Evolutionary conservation across 2,888 invertebrate genomes (phyloP).

Genomic region (Halocaridina rubra): DNA sequence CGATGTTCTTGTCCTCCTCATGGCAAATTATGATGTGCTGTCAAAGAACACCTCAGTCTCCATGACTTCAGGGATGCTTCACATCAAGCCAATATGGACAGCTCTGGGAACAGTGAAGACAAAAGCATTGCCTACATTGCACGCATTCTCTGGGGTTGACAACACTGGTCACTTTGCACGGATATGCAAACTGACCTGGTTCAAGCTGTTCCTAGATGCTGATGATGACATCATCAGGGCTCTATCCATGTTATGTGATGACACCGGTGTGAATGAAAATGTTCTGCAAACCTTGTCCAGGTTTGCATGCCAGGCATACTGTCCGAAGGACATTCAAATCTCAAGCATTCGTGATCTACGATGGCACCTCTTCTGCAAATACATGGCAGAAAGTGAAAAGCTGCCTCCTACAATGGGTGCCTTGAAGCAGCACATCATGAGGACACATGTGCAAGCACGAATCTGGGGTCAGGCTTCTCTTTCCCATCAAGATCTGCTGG

Average conservation of each 20-base stretch:
- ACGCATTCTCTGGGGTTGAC: not conserved
- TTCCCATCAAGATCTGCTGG: not conserved
- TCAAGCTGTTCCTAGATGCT: not conserved
- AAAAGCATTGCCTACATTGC: constrained; percentile 5
- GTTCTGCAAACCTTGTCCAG: not conserved
- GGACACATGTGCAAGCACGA: not conserved
- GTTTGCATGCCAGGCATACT: not conserved
- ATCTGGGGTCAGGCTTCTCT: not conserved
- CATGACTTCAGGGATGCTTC: not conserved
- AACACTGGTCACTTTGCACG: not conserved
- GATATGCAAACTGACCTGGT: not conserved
- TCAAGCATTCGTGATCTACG: not conserved
- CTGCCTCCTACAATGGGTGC: not conserved
- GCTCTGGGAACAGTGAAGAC: not conserved
- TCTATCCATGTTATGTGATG: not conserved
- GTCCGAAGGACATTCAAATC: not conserved
- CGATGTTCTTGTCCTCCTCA: not conserved
- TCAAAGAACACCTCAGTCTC: not conserved
- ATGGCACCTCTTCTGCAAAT: not conserved
- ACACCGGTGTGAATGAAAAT: not conserved
- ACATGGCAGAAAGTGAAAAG: not conserved
- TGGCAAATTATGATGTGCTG: not conserved
- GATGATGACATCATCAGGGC: not conserved
- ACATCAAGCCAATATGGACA: not conserved
- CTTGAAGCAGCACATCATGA: not conserved